phyloP scores from a whole-genome alignment of 2,113 vertebrate genomes.

The Cettia cetti region DNA sequence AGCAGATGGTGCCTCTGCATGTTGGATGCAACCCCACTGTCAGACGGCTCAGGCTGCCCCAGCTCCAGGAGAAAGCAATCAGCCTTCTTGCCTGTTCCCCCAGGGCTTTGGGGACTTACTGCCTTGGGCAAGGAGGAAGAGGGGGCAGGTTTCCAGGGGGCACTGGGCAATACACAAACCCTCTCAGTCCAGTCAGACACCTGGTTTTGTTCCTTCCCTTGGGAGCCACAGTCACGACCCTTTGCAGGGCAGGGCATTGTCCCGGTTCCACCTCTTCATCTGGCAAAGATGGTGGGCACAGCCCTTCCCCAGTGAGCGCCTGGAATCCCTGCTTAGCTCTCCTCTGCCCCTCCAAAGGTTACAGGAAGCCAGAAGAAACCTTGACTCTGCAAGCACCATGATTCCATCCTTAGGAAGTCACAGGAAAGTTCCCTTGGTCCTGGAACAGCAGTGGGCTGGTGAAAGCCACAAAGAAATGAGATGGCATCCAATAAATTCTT shows the following conservation, averaged over 20 bases:
- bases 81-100: not conserved
- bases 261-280: not conserved
- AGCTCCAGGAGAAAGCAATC: not conserved
- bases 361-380: not conserved
- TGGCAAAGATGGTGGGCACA: not conserved
- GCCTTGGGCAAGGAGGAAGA: not conserved
- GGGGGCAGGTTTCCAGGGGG: not conserved
- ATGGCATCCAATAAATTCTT: not conserved
- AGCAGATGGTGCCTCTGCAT: not conserved
- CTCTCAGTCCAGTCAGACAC: not conserved
- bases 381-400: not conserved
- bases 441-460: not conserved
- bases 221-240: not conserved
- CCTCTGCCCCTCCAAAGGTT: not conserved
- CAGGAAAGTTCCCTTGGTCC: not conserved
- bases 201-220: not conserved
- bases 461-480: not conserved
- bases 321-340: not conserved
- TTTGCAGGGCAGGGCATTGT: not conserved
- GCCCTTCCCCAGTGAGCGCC: not conserved
- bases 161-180: not conserved
- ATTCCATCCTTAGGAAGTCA: not conserved
- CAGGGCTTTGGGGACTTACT: not conserved
- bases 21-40: not conserved
- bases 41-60: not conserved